Base-by-base conservation (phyloP, 2,797 vertebrate species). In the Sarcophilus harrisii region DNA sequence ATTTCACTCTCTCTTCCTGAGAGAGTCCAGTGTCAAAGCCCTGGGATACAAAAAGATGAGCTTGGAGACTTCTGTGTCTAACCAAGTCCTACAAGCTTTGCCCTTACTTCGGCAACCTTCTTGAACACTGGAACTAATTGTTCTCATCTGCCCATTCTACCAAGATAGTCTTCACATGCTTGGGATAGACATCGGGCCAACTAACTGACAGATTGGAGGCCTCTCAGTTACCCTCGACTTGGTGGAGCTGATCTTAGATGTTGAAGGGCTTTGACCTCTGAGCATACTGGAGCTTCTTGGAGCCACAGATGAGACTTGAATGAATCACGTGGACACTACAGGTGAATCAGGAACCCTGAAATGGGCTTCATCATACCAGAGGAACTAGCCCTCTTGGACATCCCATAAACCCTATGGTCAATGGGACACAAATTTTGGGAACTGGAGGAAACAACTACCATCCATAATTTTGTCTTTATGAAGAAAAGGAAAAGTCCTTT, bases 381-480 rank as follows among this genome's bases (percentile, higher is more conserved):
- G 16, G 5, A 38, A 1, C 18, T 73, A 21, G 18, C n/a, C 32
- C 14, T 73, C 66, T 18, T 73, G n/a, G 8, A 73, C 32, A 73
- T 73, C 18, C 16, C 18, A 38, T 18, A 38, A 0, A 38, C 5
- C 32, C 62, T 73, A 5, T 9, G 5, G 38, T 38, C 16, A 38
- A 8, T 21, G 3, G 21, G 21, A 21, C 24, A 81, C 3, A 27
- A 38, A 45, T 81, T 27, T 27, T 45, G 18, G 81, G 90, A 12
- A 66, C 13, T 91, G 90, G 95, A 92, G 52, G 38, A 4, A 95
- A 90, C 32, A 96, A n/a, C 27, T 2, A 94, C 2, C 11, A 92
- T 81, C 57, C 3, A 58, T 4, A 81, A 30, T 90, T 57, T 91
- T 93, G 89, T 93, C 94, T 92, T 54, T 29, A 57, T 38, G 12